These are phyloP conservation scores for Solen grandis DNA, from an alignment of 1,140 invertebrate genomes.

Conservation along the genomic window DNA sequence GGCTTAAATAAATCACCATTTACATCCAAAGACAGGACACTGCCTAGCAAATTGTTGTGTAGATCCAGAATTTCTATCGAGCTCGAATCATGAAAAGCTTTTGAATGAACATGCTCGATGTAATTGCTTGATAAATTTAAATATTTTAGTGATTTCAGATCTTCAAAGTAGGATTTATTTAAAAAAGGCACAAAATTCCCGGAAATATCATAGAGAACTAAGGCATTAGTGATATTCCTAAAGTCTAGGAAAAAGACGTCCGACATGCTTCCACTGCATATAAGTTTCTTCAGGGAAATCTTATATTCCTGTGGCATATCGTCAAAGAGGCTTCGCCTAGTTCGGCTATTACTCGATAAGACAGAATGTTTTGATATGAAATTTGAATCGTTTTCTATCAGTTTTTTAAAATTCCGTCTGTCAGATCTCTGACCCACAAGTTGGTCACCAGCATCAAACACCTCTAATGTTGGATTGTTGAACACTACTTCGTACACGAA, in stretches of 20 bases:
- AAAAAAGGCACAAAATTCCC: constrained; percentile 25
- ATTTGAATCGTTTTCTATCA: too few relatives aligned
- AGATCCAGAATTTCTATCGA: constrained; percentile 22
- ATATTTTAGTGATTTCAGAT: not conserved
- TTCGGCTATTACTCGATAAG: too few relatives aligned
- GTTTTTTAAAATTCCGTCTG: too few relatives aligned
- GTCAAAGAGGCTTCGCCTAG: too few relatives aligned
- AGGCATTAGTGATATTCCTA: not conserved
- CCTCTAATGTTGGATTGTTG: constrained; percentile 16
- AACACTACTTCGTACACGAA: constrained; percentile 19
- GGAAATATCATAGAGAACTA: constrained; percentile 33
- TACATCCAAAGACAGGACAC: not conserved
- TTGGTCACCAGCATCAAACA: constrained; percentile 36
- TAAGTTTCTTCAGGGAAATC: constrained; percentile 19
- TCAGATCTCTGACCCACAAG: not conserved
- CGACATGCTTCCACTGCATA: constrained; percentile 14
- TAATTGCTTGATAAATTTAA: constrained; percentile 42
- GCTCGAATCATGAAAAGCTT: constrained; percentile 12
- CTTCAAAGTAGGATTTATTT: not conserved
- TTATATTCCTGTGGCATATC: too few relatives aligned
- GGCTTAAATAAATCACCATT: constrained; percentile 5
- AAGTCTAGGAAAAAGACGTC: constrained; percentile 2
- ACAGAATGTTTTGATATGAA: too few relatives aligned
- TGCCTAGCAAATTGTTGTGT: constrained; percentile 37
- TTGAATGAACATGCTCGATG: constrained; percentile 4